Conservation (phyloP, 2,888 invertebrate genomes). For the Trisateles emortualis region DNA sequence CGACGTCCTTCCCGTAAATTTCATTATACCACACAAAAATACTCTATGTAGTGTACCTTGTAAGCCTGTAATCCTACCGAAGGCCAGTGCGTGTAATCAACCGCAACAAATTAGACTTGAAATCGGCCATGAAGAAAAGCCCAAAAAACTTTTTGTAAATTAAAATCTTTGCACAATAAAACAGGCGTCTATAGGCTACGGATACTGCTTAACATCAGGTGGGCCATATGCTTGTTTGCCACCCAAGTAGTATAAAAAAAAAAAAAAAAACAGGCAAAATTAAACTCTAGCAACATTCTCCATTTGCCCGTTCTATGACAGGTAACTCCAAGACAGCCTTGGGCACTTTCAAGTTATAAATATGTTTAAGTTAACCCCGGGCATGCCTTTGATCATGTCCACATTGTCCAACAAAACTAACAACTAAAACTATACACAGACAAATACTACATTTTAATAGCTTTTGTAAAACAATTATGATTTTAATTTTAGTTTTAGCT, state of each 20-base stretch:
- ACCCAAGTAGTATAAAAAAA: too few relatives aligned
- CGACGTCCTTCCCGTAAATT: too few relatives aligned
- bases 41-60: neutral
- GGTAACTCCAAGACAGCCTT: neutral
- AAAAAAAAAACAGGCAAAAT: too few relatives aligned
- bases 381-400: slow-evolving; percentile 42
- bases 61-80: neutral
- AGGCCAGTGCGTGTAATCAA: slow-evolving; percentile 9
- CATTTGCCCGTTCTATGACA: slow-evolving; percentile 4
- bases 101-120: slow-evolving; percentile 8
- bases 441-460: too few relatives aligned
- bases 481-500: slow-evolving; percentile 13
- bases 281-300: neutral
- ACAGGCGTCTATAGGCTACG: too few relatives aligned
- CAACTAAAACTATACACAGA: slow-evolving; percentile 25
- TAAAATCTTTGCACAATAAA: slow-evolving; percentile 9
- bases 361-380: slow-evolving; percentile 25
- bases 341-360: slow-evolving; percentile 28
- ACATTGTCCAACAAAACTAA: slow-evolving; percentile 18
- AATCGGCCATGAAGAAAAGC: slow-evolving; percentile 11
- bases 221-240: too few relatives aligned
- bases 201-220: too few relatives aligned
- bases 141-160: slow-evolving; percentile 14
- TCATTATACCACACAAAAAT: neutral
- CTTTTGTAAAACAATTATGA: slow-evolving; percentile 18